Conservation (phyloP, 2,888 invertebrate species). For the Spodoptera picta region DNA sequence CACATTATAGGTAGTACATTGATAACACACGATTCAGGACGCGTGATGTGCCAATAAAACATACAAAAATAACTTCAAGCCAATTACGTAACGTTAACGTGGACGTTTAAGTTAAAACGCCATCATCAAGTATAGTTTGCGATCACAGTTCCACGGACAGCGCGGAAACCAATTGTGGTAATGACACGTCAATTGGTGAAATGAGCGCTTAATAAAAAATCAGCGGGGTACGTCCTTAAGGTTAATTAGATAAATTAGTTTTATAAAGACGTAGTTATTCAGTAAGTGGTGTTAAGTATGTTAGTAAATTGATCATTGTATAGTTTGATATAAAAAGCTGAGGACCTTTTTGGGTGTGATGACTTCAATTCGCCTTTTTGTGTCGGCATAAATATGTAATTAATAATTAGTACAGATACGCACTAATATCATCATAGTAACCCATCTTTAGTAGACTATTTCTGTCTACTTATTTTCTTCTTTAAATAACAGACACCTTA, state of each 20-base stretch:
- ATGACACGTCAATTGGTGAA: conserved; percentile 62
- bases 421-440: too few species aligned
- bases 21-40: conserved; percentile 55
- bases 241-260: conserved; percentile 58
- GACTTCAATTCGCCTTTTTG: too few species aligned
- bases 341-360: too few species aligned
- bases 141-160: conserved; percentile 37
- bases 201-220: conserved; percentile 62
- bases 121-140: conserved; percentile 38
- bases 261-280: conserved; percentile 19
- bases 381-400: too few species aligned
- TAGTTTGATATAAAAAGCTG: too few species aligned
- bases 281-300: too few species aligned
- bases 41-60: conserved; percentile 51
- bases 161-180: conserved; percentile 56
- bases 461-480: too few species aligned
- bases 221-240: conserved; percentile 69
- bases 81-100: conserved; percentile 31
- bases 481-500: conserved; percentile 3
- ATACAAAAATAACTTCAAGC: conserved; percentile 37
- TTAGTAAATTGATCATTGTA: too few species aligned
- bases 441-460: too few species aligned
- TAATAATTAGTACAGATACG: too few species aligned
- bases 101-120: conserved; percentile 41
- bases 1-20: conserved; percentile 40